phyloP scores from a whole-genome alignment of 2,797 vertebrate genomes.

The Mallotus villosus region DNA sequence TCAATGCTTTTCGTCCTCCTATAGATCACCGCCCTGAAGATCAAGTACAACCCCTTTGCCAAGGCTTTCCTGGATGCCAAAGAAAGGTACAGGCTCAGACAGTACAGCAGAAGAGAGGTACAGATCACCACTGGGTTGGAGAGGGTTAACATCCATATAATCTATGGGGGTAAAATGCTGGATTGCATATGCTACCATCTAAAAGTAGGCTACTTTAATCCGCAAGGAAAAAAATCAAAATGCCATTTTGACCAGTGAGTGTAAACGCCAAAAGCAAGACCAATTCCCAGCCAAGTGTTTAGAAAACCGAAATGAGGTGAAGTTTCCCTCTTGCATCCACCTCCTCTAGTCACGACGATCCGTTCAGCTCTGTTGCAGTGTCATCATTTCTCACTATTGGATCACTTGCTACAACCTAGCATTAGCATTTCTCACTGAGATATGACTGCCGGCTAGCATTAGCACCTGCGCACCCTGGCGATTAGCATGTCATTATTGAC shows the following conservation, averaged over 20 bases:
- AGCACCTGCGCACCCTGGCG: constrained; percentile 47
- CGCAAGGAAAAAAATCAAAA: background rate
- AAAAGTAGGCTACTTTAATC: too few species aligned
- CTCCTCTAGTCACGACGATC: background rate
- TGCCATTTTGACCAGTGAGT: too few species aligned
- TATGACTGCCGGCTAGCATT: constrained; percentile 46
- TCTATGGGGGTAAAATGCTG: too few species aligned
- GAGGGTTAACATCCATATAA: background rate
- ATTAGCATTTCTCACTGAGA: constrained; percentile 26
- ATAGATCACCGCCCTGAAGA: constrained; percentile 96
- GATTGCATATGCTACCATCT: too few species aligned
- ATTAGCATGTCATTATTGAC: constrained; percentile 59
- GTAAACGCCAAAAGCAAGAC: too few species aligned
- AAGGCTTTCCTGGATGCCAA: constrained; percentile 96
- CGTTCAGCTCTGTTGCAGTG: background rate
- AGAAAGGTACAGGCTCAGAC: constrained; percentile 77
- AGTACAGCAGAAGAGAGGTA: too few species aligned
- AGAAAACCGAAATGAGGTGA: background rate
- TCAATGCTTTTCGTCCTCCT: constrained; percentile 41
- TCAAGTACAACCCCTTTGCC: constrained; percentile 95
- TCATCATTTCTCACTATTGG: background rate
- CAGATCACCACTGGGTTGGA: background rate
- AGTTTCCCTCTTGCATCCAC: background rate
- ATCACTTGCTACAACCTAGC: background rate
- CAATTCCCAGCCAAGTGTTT: background rate